Percentiles rank a stretch among this genome's conserved stretches.
Evolutionary conservation across 2,888 invertebrate genomes (phyloP).

Genomic region (Aporophyla lueneburgensis): DNA sequence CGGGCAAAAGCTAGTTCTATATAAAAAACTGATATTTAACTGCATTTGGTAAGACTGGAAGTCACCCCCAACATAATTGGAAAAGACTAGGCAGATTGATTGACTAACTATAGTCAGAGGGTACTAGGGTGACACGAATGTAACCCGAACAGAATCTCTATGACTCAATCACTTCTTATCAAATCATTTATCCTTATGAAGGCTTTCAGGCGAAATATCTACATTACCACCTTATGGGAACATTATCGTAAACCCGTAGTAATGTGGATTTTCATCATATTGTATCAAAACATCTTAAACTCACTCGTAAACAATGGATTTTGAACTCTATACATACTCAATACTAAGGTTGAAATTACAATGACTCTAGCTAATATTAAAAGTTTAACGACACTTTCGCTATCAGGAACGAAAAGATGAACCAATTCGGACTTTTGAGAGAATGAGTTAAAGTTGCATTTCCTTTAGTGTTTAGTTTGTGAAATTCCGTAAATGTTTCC

Average conservation of each 20-base stretch:
- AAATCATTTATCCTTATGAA: neutral
- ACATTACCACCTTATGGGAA: neutral
- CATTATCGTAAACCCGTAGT: conserved; percentile 59
- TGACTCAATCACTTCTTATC: conserved; percentile 1
- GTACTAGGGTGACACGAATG: neutral
- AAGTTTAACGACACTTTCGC: conserved; percentile 63
- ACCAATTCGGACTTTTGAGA: neutral
- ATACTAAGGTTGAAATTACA: neutral
- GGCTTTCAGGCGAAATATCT: conserved; percentile 24
- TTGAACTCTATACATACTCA: rapidly evolving
- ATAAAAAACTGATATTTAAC: no score
- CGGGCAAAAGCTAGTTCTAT: no score
- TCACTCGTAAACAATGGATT: neutral
- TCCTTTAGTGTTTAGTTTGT: conserved; percentile 1
- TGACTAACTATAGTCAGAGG: no score
- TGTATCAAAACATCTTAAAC: conserved; percentile 31
- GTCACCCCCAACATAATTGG: no score
- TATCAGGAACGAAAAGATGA: conserved; percentile 41
- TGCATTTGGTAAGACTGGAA: no score
- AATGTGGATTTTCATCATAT: neutral
- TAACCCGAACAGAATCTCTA: neutral
- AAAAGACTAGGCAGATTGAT: no score
- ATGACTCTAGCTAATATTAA: conserved; percentile 27
- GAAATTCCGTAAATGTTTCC: conserved; percentile 50
- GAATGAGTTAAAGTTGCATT: neutral